Evolutionary conservation across 2,888 invertebrate species (phyloP), one percentile per base, ranked within the genome.

Genomic region (Plagodis dolabraria): DNA sequence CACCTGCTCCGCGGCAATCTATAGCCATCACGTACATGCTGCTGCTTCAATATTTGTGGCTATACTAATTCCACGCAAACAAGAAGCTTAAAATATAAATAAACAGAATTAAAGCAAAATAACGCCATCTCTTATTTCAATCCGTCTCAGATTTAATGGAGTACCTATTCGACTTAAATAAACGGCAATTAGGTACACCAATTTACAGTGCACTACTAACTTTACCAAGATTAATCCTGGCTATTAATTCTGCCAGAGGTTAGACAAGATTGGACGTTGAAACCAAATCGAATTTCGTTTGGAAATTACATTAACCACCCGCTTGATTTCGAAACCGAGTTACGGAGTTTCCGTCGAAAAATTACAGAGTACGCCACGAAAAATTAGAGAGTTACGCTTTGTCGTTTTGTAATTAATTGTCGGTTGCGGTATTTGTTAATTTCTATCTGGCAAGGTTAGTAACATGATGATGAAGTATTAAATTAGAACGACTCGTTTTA

Each of bases 281-380:
- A 63, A 55, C 64, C 54, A 62, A 69, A 67, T 65, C 64, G 67
- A 66, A 61, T 67, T 69, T 66, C 64, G 66, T 69, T 62, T 54
- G 48, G 53, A 67, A 69, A 71, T 71, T 67, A 64, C 65, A 69
- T 69, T 69, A 65, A 61, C 63, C 58, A 57, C 60, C 53, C 64
- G 66, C 66, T 65, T 64, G 64, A 67, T 67, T 68, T 63, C 38
- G 58, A 61, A 70, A 67, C 63, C 55, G 53, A 69, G 66, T 70
- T 69, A 67, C 53, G 42, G 50, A 61, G 59, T 55, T 63, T n/a
- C 44, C 51, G 35, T 47, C 44, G 54, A 63, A 64, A 62, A 60
- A 56, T 60, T 63, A 53, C 50, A 65, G 60, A 57, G 56, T 58
- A 51, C 47, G 57, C 42, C 57, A 55, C 58, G 49, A 54, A 59